Conservation (phyloP, 2,888 invertebrate genomes). For the Cecidostiba fungosa region DNA sequence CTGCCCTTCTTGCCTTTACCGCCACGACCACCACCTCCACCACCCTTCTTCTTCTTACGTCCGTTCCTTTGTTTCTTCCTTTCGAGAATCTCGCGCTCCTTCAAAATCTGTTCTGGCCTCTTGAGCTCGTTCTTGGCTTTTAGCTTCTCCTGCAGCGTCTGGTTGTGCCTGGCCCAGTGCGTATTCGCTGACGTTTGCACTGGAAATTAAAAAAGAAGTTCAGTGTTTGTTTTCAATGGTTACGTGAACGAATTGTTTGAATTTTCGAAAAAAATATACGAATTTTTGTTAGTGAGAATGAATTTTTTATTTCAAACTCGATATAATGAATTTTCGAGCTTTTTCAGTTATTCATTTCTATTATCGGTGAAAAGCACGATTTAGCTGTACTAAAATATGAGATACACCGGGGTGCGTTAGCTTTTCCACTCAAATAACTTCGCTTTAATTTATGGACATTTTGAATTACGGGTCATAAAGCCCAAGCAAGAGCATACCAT, state of each 20-base stretch:
- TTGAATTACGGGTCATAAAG: conserved; percentile 24
- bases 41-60: conserved; percentile 80
- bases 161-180: conserved; percentile 90
- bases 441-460: conserved; percentile 30
- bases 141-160: conserved; percentile 85
- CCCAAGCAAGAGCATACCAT: background rate
- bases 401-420: background rate
- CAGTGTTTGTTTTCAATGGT: background rate
- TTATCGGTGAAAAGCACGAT: background rate
- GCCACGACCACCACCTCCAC: conserved; percentile 78
- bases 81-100: conserved; percentile 84
- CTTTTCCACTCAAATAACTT: conserved; percentile 15
- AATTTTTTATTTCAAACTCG: background rate
- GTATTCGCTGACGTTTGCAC: conserved; percentile 82
- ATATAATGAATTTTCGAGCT: too few relatives aligned
- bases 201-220: conserved; percentile 64
- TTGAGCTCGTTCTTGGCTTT: conserved; percentile 71
- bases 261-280: background rate
- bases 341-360: background rate
- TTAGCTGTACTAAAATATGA: background rate
- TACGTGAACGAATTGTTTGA: background rate
- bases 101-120: conserved; percentile 89
- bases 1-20: conserved; percentile 50
- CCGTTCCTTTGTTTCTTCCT: conserved; percentile 81
- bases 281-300: background rate